Evolutionary conservation across 2,888 invertebrate genomes (phyloP), one percentile per base, ranked within the genome.

Genomic region (Eupithecia abbreviata): DNA sequence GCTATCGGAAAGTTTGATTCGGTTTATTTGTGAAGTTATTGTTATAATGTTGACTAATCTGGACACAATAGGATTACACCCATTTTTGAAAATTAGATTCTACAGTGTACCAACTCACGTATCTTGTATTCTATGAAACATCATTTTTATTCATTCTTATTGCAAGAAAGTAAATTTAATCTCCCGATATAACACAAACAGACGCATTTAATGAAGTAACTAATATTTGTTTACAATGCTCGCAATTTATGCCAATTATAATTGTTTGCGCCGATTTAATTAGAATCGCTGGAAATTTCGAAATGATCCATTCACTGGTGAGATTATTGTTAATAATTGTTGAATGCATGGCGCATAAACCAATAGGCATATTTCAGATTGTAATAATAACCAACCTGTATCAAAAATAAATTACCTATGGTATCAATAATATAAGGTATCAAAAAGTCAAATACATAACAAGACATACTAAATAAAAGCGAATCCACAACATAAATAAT

Each of bases 181-280:
- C 42, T 66, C 4, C 62, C 58, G 55, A 72, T 72, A 75, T 42
- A 69, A 71, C 69, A 81, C 79, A 81, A 81, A 78, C 78, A 62
- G 30, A 30, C 62, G 70, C 75, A 62, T 68, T 77, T 80, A 84
- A 82, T 79, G 80, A 82, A 78, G 80, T 82, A 84, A 82, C 81
- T 82, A 83, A 84, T 82, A 84, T 71, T 73, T 49, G 71, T 47
- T 65, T 69, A 70, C 70, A 47, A 68, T 65, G 69, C 82, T 81
- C 81, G 76, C 72, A 79, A 84, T 84, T 84, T 83, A 86, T 86
- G 79, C 80, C 74, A 82, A 80, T 81, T 71, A 68, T 79, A 81
- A 82, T 78, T 82, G 83, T 79, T 84, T 81, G 82, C 77, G 82
- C 77, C 76, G 81, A 79, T 86, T 86, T 83, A 86, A 86, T 86